A percentile compares a stretch with the other conserved stretches of the same genome.
phyloP scores from a whole-genome alignment of 2,797 vertebrate species.

The Holocentrus rufus region DNA sequence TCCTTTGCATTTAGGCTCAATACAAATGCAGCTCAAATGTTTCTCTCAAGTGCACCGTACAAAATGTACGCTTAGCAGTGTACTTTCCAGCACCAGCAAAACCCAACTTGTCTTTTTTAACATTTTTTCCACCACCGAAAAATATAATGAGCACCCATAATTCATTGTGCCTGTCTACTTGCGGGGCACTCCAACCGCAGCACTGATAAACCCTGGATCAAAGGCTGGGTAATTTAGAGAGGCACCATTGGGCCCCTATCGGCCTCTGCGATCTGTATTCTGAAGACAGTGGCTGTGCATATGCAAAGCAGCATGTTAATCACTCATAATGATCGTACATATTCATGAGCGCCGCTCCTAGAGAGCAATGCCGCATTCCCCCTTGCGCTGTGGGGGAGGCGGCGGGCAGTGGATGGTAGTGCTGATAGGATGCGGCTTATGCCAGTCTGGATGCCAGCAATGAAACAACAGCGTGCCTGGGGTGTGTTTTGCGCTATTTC shows the following conservation, averaged over 20 bases:
- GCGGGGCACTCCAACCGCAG: conserved; percentile 60
- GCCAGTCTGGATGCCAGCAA: conserved; percentile 60
- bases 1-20: neutral
- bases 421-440: conserved; percentile 64
- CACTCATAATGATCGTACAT: conserved; percentile 81
- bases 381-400: conserved; percentile 61
- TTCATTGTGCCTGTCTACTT: conserved; percentile 71
- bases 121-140: conserved; percentile 52
- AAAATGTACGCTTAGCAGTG: conserved; percentile 20
- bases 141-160: conserved; percentile 75
- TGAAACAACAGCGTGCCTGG: conserved; percentile 47
- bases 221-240: conserved; percentile 77
- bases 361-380: conserved; percentile 63
- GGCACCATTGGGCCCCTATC: conserved; percentile 72
- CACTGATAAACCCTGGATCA: conserved; percentile 80
- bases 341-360: conserved; percentile 79
- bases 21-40: conserved; percentile 19
- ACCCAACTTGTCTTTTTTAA: conserved; percentile 23
- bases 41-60: conserved; percentile 9
- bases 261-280: conserved; percentile 76
- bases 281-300: conserved; percentile 70
- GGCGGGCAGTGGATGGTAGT: conserved; percentile 66
- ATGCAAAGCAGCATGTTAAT: conserved; percentile 84
- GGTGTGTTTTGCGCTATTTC: conserved; percentile 61
- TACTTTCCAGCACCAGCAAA: conserved; percentile 42